phyloP scores from a whole-genome alignment of 2,888 invertebrate genomes.

The Hoplodrina ambigua region DNA sequence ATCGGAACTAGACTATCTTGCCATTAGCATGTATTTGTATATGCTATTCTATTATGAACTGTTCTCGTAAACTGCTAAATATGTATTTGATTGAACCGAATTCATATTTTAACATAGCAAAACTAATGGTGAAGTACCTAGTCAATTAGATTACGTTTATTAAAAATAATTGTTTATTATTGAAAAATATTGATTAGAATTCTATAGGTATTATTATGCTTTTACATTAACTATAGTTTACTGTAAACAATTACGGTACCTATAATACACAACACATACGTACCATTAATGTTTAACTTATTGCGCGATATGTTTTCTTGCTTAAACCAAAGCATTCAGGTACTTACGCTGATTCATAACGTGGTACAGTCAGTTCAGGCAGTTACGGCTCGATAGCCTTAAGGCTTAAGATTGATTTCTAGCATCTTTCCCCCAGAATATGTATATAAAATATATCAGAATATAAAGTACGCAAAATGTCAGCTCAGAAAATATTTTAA shows the following conservation, averaged over 20 bases:
- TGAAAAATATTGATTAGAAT: slow-evolving; percentile 5
- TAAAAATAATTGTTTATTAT: slow-evolving; percentile 38
- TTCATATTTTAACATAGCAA: background rate
- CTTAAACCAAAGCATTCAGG: slow-evolving; percentile 42
- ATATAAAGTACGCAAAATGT: slow-evolving; percentile 9
- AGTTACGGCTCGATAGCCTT: background rate
- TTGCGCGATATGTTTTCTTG: slow-evolving; percentile 24
- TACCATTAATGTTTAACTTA: slow-evolving; percentile 32
- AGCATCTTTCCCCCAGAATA: background rate
- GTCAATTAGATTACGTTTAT: background rate
- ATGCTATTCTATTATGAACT: slow-evolving; percentile 3
- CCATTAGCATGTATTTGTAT: slow-evolving; percentile 33
- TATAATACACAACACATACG: slow-evolving; percentile 15
- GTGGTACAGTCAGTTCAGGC: slow-evolving; percentile 4
- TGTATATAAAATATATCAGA: background rate
- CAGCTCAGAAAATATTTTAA: slow-evolving; percentile 15
- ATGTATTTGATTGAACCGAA: slow-evolving; percentile 19
- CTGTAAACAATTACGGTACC: slow-evolving; percentile 4
- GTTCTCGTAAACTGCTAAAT: slow-evolving; percentile 24
- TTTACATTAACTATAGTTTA: background rate
- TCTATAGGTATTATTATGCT: background rate
- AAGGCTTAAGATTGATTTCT: background rate
- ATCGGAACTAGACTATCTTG: slow-evolving; percentile 21
- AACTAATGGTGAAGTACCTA: background rate
- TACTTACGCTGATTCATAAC: slow-evolving; percentile 28